Evolutionary conservation across 2,113 vertebrate genomes (phyloP).

Genomic region (Eudyptes chrysolophus): DNA sequence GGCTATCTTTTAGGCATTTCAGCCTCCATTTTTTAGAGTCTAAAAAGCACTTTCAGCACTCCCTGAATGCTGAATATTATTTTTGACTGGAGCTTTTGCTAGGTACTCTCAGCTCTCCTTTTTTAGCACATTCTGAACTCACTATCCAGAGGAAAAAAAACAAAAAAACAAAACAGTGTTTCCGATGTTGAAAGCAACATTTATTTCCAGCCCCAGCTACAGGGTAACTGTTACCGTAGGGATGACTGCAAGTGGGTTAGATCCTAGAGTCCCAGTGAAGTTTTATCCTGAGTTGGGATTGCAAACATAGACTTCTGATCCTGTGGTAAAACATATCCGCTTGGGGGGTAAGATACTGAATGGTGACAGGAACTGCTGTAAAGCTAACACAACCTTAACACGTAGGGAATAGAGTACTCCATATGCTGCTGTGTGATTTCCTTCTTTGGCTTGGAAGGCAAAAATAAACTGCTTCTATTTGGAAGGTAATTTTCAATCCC

Average conservation of each 20-base stretch:
- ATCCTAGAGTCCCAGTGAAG: neutral
- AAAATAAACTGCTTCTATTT: slow-evolving; percentile 20
- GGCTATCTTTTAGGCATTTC: neutral
- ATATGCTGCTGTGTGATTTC: slow-evolving; percentile 19
- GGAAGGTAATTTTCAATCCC: slow-evolving; percentile 3
- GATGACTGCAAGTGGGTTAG: neutral
- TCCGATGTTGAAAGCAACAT: neutral
- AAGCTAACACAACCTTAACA: neutral
- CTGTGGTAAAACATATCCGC: neutral
- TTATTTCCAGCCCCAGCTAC: neutral
- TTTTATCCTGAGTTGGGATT: neutral
- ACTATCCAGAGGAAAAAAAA: neutral
- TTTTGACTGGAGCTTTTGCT: neutral
- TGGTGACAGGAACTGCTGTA: neutral
- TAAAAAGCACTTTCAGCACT: neutral
- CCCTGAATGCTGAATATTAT: neutral
- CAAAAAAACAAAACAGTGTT: neutral
- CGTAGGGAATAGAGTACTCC: neutral
- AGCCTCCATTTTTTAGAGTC: neutral
- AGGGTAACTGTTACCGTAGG: neutral
- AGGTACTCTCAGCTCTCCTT: neutral
- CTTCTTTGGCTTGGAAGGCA: slow-evolving; percentile 8
- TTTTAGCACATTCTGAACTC: neutral
- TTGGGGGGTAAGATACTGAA: neutral
- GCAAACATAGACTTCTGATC: neutral